Conservation (phyloP, 2,797 vertebrate genomes). For the Siniperca undulata region DNA sequence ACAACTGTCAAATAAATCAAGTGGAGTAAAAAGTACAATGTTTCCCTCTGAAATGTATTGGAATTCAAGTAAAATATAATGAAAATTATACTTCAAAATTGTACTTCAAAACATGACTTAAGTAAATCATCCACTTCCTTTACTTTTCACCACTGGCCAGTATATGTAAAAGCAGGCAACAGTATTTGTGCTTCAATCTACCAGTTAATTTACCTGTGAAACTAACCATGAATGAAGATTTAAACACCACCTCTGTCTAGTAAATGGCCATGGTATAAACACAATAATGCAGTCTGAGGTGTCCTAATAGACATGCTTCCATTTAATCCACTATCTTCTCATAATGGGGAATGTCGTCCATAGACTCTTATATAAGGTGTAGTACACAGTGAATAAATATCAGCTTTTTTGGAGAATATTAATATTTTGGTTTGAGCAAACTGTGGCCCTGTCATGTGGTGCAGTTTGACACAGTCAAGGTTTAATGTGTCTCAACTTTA, state of each 20-base stretch:
- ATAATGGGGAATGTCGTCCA: not conserved
- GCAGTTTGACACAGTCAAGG: constrained; percentile 8
- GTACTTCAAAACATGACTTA: not conserved
- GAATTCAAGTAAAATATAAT: not conserved
- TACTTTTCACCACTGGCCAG: not conserved
- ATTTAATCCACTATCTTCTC: not conserved
- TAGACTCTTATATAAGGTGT: not conserved
- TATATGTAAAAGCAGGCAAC: not conserved
- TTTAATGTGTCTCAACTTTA: not conserved
- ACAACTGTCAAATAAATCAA: not conserved
- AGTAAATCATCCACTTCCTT: not conserved
- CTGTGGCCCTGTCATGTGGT: not conserved
- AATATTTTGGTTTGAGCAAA: not conserved
- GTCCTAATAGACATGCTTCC: not conserved
- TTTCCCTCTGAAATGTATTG: not conserved
- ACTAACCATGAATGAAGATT: not conserved
- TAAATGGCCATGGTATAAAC: not conserved
- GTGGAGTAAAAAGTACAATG: not conserved
- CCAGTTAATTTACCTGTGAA: not conserved
- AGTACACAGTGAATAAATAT: not conserved
- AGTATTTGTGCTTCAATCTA: not conserved
- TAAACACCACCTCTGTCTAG: not conserved
- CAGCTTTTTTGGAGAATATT: not conserved
- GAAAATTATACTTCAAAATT: not conserved
- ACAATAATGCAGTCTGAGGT: not conserved